Conservation (phyloP, 1,140 invertebrate genomes). For the Dufourea novaeangliae region DNA sequence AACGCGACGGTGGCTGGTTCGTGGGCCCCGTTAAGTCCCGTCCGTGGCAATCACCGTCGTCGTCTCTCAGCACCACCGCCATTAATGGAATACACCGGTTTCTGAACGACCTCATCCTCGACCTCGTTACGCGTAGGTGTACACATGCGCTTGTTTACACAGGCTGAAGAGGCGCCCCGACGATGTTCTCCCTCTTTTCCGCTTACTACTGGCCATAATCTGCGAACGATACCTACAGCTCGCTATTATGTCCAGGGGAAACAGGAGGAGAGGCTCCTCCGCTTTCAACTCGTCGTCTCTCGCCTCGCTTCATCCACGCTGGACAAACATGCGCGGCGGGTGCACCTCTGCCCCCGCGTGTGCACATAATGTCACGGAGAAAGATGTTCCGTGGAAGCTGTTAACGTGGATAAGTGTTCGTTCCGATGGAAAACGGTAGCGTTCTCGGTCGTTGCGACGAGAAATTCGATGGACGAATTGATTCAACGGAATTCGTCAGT, state of each 20-base stretch:
- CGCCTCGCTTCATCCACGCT: conserved; percentile 46
- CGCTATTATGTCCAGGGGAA: conserved; percentile 22
- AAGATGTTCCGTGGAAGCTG: conserved; percentile 18
- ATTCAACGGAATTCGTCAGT: not conserved
- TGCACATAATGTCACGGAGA: conserved; percentile 22
- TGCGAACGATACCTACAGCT: conserved; percentile 49
- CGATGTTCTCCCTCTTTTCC: conserved; percentile 41
- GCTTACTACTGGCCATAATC: conserved; percentile 46
- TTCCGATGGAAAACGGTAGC: not conserved
- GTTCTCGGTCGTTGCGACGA: no score
- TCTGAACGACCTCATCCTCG: conserved; percentile 59
- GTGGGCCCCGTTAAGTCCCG: not conserved
- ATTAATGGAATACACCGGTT: conserved; percentile 64
- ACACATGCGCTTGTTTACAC: conserved; percentile 55
- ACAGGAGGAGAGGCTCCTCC: conserved; percentile 26
- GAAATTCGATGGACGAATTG: not conserved
- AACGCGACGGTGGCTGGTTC: no score
- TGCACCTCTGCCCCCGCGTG: conserved; percentile 24
- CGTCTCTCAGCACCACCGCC: conserved; percentile 25
- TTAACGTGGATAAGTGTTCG: not conserved
- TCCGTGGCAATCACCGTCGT: not conserved
- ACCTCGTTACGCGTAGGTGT: conserved; percentile 63
- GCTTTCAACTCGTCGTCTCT: conserved; percentile 41
- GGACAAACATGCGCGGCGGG: conserved; percentile 48
- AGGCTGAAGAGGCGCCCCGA: conserved; percentile 52